Conservation (phyloP, 2,113 vertebrate species). For the Carlito syrichta region DNA sequence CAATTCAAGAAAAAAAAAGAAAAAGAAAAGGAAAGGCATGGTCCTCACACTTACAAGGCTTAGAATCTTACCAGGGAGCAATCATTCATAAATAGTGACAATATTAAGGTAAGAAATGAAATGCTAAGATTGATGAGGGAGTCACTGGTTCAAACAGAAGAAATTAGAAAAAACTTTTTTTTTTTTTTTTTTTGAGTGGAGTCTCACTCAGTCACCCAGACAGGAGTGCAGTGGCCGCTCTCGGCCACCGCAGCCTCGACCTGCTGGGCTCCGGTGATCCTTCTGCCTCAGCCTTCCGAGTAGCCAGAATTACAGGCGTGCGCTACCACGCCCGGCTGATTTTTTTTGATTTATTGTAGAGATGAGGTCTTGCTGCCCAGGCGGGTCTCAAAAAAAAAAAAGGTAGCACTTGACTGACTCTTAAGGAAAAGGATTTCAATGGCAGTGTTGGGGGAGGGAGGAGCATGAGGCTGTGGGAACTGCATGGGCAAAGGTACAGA, state of each 20-base stretch:
- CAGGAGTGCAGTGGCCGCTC: no score
- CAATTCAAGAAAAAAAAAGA: no score
- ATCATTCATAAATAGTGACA: slow-evolving; percentile 30
- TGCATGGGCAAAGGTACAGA: slow-evolving; percentile 63
- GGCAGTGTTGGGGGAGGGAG: neutral
- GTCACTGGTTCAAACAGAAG: neutral
- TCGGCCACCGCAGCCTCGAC: no score
- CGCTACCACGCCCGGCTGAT: no score
- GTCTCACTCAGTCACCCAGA: no score
- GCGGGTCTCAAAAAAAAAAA: no score
- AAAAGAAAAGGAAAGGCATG: slow-evolving; percentile 18
- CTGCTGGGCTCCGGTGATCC: no score
- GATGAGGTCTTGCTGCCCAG: no score
- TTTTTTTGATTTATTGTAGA: no score
- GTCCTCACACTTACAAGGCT: neutral
- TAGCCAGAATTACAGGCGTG: no score
- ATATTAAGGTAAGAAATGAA: neutral
- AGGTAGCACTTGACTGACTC: neutral
- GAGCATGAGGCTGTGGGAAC: slow-evolving; percentile 51
- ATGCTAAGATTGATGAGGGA: neutral
- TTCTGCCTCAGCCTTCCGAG: no score
- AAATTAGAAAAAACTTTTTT: neutral
- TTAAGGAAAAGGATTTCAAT: slow-evolving; percentile 38
- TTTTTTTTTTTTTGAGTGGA: no score
- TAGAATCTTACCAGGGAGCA: slow-evolving; percentile 37